Percentiles rank a stretch among this genome's conserved stretches.
Conservation (phyloP, 2,797 vertebrate species). For the Cryptoprocta ferox region DNA sequence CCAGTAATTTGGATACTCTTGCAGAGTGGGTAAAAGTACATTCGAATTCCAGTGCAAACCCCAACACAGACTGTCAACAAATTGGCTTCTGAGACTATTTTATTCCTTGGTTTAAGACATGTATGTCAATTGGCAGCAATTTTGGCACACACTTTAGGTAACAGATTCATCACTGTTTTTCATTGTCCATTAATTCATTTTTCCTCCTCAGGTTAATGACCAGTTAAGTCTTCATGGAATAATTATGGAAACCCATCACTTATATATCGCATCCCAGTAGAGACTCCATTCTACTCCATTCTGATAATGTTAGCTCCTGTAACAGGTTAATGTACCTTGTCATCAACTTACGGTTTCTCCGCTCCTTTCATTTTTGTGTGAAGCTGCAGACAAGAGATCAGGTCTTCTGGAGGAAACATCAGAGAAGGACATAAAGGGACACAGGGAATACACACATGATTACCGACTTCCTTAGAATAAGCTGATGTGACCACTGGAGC, state of each 20-base stretch:
- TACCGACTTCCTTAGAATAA: background rate
- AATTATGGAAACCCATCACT: background rate
- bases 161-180: background rate
- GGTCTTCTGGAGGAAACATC: background rate
- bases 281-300: background rate
- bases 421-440: background rate
- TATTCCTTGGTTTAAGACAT: background rate
- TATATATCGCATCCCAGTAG: background rate
- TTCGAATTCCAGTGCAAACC: background rate
- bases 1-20: background rate
- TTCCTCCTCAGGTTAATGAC: background rate
- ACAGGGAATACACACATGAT: background rate
- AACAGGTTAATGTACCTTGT: background rate
- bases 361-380: background rate
- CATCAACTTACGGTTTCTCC: background rate
- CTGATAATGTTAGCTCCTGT: background rate
- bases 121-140: background rate
- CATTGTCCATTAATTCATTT: background rate
- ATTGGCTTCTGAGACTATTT: background rate
- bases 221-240: background rate
- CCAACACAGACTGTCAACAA: background rate
- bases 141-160: background rate
- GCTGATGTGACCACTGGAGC: background rate
- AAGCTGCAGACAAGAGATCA: background rate
- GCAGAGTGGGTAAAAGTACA: background rate